Evolutionary conservation across 2,113 vertebrate genomes (phyloP), one percentile per base, ranked within the genome.

Genomic region (Campylomormyrus numenius): DNA sequence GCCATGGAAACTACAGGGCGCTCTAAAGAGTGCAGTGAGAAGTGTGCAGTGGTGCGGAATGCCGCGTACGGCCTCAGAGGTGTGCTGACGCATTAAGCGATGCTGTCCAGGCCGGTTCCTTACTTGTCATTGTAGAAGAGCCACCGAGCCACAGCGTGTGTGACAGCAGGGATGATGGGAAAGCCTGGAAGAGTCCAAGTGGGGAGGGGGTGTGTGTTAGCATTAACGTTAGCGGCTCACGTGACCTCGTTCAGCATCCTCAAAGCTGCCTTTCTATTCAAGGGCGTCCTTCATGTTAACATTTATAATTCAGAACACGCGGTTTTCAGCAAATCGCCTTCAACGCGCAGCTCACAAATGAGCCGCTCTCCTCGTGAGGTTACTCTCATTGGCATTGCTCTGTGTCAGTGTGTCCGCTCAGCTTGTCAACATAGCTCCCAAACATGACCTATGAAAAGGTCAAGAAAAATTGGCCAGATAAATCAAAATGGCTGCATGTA

Each of bases 51-150:
- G 19, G 45, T 24, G 83, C 21, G 24, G 45, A 48, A 85, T 46
- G 45, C 83, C 8, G 45, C 39, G 9, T 5, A 48, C 45, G 9
- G 21, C 45, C 83, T 48, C 39, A n/a, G 45, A 45, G 83, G 45
- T 48, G 83, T n/a, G 39, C 17, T 24, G 42, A 85, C 24, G 83
- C 42, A 24, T 24, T 7, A 85, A 19, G 24, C 31, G 5, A 19
- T 8, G 35, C 35, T 19, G 35, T 39, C 35, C 74, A 39, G 84
- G 7, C 6, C 7, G 11, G n/a, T 77, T 77, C 46, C 42, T 95
- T 94, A 96, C 96, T 89, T 94, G 94, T 97, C 96, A 5, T 97
- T 91, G 45, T 88, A 94, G 90, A 90, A 95, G 10, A 93, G 77
- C 31, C 92, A 92, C 3, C 96, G 95, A 11, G 95, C 96, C 83